A percentile compares a stretch with the other conserved stretches of the same genome.
Evolutionary conservation across 1,140 invertebrate genomes (phyloP).

Genomic region (Sminthurinus signatus): DNA sequence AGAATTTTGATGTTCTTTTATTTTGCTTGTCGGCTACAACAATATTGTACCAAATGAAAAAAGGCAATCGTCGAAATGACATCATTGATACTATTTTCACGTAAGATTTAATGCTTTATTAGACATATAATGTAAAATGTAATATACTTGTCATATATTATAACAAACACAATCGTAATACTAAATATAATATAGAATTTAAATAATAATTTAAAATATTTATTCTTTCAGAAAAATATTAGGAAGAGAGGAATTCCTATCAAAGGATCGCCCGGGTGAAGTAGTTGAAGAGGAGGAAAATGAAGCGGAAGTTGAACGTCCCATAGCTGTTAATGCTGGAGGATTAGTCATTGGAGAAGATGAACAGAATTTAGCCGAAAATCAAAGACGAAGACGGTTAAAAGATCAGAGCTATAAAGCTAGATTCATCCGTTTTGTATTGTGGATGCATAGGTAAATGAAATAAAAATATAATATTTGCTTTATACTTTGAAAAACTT

Average conservation of each 20-base stretch:
- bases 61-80: conserved; percentile 30
- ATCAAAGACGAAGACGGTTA: conserved; percentile 2
- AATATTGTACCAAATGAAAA: conserved; percentile 40
- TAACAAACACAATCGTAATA: too few species aligned
- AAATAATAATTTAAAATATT: too few species aligned
- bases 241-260: conserved; percentile 32
- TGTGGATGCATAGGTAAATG: conserved; percentile 41
- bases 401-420: conserved; percentile 33
- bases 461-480: too few species aligned
- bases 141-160: too few species aligned
- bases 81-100: conserved; percentile 37
- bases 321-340: conserved; percentile 13
- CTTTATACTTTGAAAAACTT: too few species aligned
- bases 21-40: conserved; percentile 29
- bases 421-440: conserved; percentile 37
- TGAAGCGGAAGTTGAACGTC: neutral
- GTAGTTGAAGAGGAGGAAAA: conserved; percentile 7
- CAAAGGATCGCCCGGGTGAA: conserved; percentile 8
- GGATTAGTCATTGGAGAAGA: conserved; percentile 17
- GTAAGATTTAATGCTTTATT: too few species aligned
- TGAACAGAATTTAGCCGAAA: conserved; percentile 6
- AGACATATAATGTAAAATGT: too few species aligned
- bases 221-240: conserved; percentile 39
- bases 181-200: too few species aligned
- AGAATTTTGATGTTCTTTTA: conserved; percentile 39